Evolutionary conservation across 1,140 invertebrate genomes (phyloP), one percentile per base, ranked within the genome.

Genomic region (Drosophila insularis): DNA sequence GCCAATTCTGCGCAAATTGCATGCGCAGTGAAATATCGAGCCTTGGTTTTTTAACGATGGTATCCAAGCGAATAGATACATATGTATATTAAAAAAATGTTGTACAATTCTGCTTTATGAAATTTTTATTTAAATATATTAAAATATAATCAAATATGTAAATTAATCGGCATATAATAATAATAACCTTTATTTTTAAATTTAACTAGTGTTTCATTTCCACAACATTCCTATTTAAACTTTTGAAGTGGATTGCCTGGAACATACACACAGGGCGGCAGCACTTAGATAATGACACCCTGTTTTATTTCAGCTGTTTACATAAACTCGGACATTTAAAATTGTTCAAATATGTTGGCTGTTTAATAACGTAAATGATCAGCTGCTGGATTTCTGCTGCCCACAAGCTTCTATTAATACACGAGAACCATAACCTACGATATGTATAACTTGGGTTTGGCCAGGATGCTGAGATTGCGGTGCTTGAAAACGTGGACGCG

Each of bases 391-490:
- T 19, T n/a, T 21, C 19, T 50, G 17, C 43, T 50, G 31, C n/a
- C 14, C 31, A 14, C 55, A 11, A 2, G 55, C 31, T 58, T 11
- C 13, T 32, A 56, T 14, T 19, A 50, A 11, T 21, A 50, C 17
- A 21, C 17, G 43, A 50, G 43, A 50, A 21, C 43, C 55, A 19
- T 19, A 58, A 58, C 55, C 14, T 58, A 37, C 13, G 50, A 46
- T 23, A 65, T 61, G 62, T 11, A 50, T 19, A 50, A 50, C 7
- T 11, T 50, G 19, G 54, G 63, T 14, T 56, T 76, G 32, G 60
- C 37, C n/a, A 74, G 77, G 35, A 77, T 78, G 68, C 64, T 78
- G 56, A 56, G 74, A 43, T 66, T 78, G 56, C 62, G 68, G 54
- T 78, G 54, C 43, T 66, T 77, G 5, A 68, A 58, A 60, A 60